Conservation (phyloP, 2,113 vertebrate species). For the Centropristis striata region DNA sequence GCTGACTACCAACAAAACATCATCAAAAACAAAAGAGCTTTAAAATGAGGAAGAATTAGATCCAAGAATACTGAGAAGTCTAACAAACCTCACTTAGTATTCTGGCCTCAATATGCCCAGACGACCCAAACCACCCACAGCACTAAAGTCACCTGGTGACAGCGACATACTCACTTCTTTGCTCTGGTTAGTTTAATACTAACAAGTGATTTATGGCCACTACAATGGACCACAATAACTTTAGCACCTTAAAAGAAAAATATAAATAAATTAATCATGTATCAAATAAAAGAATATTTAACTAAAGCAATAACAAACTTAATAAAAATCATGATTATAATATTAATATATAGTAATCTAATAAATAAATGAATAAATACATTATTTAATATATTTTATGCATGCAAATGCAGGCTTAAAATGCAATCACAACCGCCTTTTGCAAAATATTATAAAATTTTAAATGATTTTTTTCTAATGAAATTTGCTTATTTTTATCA, state of each 20-base stretch:
- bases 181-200: conserved; percentile 1
- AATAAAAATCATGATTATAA: neutral
- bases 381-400: neutral
- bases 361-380: neutral
- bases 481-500: neutral
- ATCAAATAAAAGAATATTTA: neutral
- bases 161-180: conserved; percentile 10
- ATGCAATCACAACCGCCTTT: neutral
- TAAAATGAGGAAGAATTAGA: conserved; percentile 7
- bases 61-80: conserved; percentile 7
- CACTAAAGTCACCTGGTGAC: conserved; percentile 16
- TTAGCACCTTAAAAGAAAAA: neutral
- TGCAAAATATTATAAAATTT: no score
- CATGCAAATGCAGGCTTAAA: neutral
- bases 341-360: neutral
- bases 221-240: neutral
- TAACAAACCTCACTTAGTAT: conserved; percentile 50
- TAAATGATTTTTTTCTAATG: no score
- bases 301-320: neutral
- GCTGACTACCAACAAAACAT: conserved; percentile 22
- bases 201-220: neutral
- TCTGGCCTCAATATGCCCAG: neutral
- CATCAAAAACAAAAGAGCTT: conserved; percentile 8
- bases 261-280: neutral
- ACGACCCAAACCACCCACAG: conserved; percentile 46